phyloP scores from a whole-genome alignment of 1,140 invertebrate genomes.

The Euglossa dilemma region DNA sequence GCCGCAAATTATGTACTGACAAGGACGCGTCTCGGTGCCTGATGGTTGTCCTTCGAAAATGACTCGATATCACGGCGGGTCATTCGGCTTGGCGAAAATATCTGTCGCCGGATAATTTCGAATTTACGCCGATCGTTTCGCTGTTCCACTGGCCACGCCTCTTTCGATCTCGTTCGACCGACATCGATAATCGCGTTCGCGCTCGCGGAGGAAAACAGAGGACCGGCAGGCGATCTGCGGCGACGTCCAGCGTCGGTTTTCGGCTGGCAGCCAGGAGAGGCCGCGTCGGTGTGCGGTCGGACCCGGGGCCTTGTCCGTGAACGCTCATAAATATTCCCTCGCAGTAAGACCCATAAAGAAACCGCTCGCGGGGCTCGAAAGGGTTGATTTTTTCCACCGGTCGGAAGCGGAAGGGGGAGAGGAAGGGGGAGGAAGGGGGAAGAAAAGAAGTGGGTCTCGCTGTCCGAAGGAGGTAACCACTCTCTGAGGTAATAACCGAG shows the following conservation, averaged over 20 bases:
- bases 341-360: conserved; percentile 79
- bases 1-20: neutral
- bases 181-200: neutral
- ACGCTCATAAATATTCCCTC: conserved; percentile 80
- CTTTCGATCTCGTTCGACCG: too few species aligned
- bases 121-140: too few species aligned
- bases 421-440: conserved; percentile 24
- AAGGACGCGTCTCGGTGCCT: too few species aligned
- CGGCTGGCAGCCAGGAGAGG: neutral
- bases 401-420: conserved; percentile 46
- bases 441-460: conserved; percentile 48
- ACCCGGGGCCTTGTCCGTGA: conserved; percentile 29
- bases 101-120: neutral
- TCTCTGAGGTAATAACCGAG: conserved; percentile 48
- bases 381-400: conserved; percentile 75
- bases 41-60: neutral
- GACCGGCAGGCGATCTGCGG: too few species aligned
- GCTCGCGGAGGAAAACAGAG: rapidly evolving
- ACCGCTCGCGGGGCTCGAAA: conserved; percentile 77
- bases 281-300: neutral
- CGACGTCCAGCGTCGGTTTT: too few species aligned
- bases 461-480: conserved; percentile 51
- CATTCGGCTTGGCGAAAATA: neutral
- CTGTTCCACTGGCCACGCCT: too few species aligned
- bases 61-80: neutral